Percentiles rank a stretch among this genome's conserved stretches.
phyloP scores from a whole-genome alignment of 2,888 invertebrate species.

The Cryptocephalus primarius region DNA sequence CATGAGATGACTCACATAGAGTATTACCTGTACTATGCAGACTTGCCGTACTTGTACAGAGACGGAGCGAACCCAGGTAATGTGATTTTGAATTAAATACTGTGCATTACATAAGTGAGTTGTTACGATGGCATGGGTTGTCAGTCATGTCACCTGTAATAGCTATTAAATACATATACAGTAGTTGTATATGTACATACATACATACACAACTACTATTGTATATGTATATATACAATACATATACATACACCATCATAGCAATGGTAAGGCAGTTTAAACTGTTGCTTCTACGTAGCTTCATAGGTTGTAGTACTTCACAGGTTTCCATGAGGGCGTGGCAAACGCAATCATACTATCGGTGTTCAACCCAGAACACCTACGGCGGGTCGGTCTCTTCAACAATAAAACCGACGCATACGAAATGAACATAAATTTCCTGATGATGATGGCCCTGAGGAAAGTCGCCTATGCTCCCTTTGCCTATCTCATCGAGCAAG shows the following conservation, averaged over 20 bases:
- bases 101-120: no score
- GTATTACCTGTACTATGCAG: slow-evolving; percentile 68
- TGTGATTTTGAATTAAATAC: no score
- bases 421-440: slow-evolving; percentile 64
- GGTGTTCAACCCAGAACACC: slow-evolving; percentile 64
- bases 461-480: slow-evolving; percentile 71
- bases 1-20: slow-evolving; percentile 79
- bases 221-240: no score
- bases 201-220: not conserved
- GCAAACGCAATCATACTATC: slow-evolving; percentile 71
- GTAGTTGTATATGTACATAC: not conserved
- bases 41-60: slow-evolving; percentile 63
- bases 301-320: no score
- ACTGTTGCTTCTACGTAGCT: no score
- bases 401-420: slow-evolving; percentile 54
- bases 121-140: not conserved
- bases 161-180: no score
- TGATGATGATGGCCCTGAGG: slow-evolving; percentile 67
- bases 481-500: slow-evolving; percentile 70
- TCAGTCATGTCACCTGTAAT: no score
- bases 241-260: no score
- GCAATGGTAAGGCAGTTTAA: no score
- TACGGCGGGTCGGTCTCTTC: slow-evolving; percentile 61
- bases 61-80: slow-evolving; percentile 75
- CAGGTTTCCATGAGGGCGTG: slow-evolving; percentile 78